Conservation (phyloP, 2,888 invertebrate species). For the Andrena marginata region DNA sequence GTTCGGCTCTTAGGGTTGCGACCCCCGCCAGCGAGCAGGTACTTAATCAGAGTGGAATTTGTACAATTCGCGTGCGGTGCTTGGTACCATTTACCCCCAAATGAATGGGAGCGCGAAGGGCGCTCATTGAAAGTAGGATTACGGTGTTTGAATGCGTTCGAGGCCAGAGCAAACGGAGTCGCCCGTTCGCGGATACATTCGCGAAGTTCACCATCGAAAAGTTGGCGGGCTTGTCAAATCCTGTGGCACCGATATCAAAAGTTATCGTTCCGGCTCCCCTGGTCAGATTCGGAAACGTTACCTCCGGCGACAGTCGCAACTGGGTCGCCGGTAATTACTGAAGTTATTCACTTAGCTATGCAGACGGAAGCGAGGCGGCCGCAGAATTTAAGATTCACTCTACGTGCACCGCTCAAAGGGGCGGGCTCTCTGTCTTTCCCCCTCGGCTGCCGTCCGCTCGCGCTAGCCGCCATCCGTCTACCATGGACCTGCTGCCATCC, state of each 20-base stretch:
- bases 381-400: conserved; percentile 75
- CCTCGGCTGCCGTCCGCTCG: not conserved
- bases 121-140: too few species aligned
- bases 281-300: conserved; percentile 63
- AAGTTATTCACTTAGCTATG: conserved; percentile 78
- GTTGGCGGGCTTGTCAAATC: not conserved
- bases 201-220: not conserved
- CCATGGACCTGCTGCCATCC: conserved; percentile 48
- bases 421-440: conserved; percentile 8
- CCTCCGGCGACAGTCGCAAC: conserved; percentile 62
- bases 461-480: conserved; percentile 33
- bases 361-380: conserved; percentile 55
- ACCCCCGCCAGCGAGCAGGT: too few species aligned
- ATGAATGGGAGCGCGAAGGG: too few species aligned
- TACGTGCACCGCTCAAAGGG: conserved; percentile 48
- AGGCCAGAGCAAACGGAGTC: not conserved
- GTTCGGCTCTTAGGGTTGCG: not conserved
- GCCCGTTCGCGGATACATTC: not conserved
- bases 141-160: too few species aligned
- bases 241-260: conserved; percentile 14
- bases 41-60: not conserved
- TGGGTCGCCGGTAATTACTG: conserved; percentile 78
- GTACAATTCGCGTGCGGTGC: not conserved
- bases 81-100: too few species aligned
- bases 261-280: conserved; percentile 10